Evolutionary conservation across 30 jellyfish, hydroid and myxozoan genomes (phyloP).

Genomic region (Haliclystus octoradiatus): DNA sequence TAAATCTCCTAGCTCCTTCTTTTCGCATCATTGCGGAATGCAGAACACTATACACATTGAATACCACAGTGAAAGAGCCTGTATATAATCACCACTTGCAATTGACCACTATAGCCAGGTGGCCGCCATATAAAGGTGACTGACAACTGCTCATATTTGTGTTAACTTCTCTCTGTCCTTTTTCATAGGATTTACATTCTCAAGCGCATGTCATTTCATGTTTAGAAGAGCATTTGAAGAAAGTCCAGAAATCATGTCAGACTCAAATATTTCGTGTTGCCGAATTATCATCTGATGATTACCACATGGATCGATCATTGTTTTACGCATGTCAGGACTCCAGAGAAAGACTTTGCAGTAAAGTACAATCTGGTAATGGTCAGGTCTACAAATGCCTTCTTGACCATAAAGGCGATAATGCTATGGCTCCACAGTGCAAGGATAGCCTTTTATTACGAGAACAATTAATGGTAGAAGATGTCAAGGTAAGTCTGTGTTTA

Average conservation of each 20-base stretch:
- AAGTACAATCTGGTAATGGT: conserved; percentile 83
- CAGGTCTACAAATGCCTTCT: conserved; percentile 69
- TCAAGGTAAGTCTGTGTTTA: conserved; percentile 86
- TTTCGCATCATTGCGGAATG: no score
- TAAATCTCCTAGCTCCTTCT: no score
- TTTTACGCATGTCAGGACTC: conserved; percentile 95
- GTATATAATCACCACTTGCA: no score
- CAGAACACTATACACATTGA: no score
- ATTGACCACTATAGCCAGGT: background rate
- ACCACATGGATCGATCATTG: conserved; percentile 86
- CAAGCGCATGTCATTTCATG: conserved; percentile 93
- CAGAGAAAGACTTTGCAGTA: conserved; percentile 56
- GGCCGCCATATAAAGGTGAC: background rate
- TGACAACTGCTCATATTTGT: background rate
- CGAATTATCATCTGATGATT: conserved; percentile 88
- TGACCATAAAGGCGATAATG: conserved; percentile 47
- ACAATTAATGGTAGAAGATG: conserved; percentile 66
- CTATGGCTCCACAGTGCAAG: conserved; percentile 75
- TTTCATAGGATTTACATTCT: conserved; percentile 47
- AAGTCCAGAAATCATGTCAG: conserved; percentile 47
- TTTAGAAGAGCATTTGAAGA: conserved; percentile 59
- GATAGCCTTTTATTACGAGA: conserved; percentile 61
- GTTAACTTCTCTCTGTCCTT: background rate
- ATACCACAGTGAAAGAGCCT: no score
- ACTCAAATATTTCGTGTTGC: conserved; percentile 47